Percentiles rank a stretch among this genome's conserved stretches.
Evolutionary conservation across 2,888 invertebrate species (phyloP).

Genomic region (Magallana nippona): DNA sequence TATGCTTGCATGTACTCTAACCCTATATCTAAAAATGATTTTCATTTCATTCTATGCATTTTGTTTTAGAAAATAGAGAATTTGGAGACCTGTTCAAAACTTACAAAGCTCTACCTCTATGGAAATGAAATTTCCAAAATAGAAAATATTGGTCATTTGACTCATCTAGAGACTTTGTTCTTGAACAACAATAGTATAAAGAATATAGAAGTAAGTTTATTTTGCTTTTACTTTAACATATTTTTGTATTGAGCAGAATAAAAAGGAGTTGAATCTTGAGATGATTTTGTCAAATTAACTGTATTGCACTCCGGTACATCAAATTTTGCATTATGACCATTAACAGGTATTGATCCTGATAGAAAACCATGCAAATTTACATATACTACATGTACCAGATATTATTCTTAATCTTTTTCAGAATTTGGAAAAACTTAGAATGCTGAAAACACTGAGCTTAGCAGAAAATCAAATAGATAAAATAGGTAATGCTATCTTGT

Average conservation of each 20-base stretch:
- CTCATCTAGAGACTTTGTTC: slow-evolving; percentile 75
- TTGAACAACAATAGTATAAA: slow-evolving; percentile 76
- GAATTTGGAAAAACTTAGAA: slow-evolving; percentile 71
- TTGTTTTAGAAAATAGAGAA: slow-evolving; percentile 76
- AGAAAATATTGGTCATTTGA: slow-evolving; percentile 74
- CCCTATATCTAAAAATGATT: background rate
- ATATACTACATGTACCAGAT: background rate
- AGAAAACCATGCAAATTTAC: background rate
- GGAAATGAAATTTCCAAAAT: slow-evolving; percentile 76
- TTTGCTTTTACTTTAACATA: background rate
- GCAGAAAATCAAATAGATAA: slow-evolving; percentile 77
- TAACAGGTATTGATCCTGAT: no score
- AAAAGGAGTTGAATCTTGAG: no score
- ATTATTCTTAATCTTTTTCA: slow-evolving; percentile 47
- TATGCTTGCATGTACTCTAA: background rate
- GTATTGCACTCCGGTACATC: no score
- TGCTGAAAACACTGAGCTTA: slow-evolving; percentile 76
- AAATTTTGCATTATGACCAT: no score
- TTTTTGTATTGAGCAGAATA: background rate
- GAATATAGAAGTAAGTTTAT: slow-evolving; percentile 73
- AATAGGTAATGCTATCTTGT: slow-evolving; percentile 70
- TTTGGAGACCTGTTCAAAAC: slow-evolving; percentile 65
- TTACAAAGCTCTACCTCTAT: slow-evolving; percentile 77
- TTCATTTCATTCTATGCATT: background rate
- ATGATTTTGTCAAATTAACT: no score